These are phyloP conservation scores for Carcharodon carcharias DNA, from an alignment of 2,797 vertebrate genomes.

Conservation along the genomic window DNA sequence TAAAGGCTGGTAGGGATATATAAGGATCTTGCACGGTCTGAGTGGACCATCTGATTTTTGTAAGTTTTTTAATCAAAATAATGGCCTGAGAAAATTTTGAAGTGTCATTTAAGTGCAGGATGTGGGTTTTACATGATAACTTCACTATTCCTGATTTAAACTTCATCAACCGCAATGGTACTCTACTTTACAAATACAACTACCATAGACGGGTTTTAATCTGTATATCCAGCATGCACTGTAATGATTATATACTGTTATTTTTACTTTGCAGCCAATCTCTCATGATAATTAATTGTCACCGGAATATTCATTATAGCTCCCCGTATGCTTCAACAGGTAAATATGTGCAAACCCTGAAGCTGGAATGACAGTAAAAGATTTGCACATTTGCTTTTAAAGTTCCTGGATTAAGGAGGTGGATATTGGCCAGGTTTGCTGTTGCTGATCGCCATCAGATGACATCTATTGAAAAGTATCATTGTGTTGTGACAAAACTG, in stretches of 20 bases:
- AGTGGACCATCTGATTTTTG: not conserved
- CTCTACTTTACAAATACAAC: not conserved
- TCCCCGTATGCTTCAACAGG: not conserved
- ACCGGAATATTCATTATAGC: not conserved
- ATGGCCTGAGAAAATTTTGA: not conserved
- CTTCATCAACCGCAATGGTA: not conserved
- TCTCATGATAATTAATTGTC: not conserved
- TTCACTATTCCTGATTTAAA: not conserved
- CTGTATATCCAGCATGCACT: not conserved
- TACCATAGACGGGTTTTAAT: not conserved
- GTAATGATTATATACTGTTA: not conserved
- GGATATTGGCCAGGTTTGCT: not conserved
- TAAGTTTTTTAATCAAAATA: not conserved
- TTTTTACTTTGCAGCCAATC: not conserved
- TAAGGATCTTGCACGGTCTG: not conserved
- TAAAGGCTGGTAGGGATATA: not conserved
- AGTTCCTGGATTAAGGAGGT: not conserved
- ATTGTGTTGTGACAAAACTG: not conserved
- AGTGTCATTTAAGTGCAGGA: not conserved
- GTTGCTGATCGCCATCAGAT: not conserved
- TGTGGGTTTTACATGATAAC: not conserved
- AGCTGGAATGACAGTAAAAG: not conserved
- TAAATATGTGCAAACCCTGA: not conserved
- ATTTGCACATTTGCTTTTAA: not conserved
- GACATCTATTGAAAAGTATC: not conserved